Base-by-base conservation (phyloP, 2,797 vertebrate genomes). In the Pipistrellus pygmaeus region DNA sequence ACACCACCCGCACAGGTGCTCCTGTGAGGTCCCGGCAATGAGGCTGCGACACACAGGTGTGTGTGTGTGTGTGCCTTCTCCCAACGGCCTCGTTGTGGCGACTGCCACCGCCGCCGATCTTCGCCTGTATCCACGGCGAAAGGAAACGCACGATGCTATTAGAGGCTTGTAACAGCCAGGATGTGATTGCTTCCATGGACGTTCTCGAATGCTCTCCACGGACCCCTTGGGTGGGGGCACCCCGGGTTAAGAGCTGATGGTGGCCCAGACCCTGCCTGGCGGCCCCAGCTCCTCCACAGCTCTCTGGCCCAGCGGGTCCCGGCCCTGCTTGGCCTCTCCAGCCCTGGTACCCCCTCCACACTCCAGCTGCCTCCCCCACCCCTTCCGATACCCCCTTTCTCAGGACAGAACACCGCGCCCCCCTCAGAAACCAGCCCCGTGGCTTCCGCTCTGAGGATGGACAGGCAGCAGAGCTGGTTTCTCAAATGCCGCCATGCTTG, bases 201-300 rank as follows among this genome's bases (percentile, higher is more conserved):
- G 23, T 12, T 12, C 41, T 3, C 2, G 20, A 41, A 18, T 38
- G 4, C 51, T 35, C 30, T 41, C 55, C 81, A n/a, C 3, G 21
- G 51, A n/a, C 20, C 73, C 46, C 32, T 11, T 64, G 35, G 35
- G 35, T 21, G 4, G 0, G 8, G 46, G 12, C 32, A 69, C 6
- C 21, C 27, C 60, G 27, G 51, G 17, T n/a, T 64, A 55, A 35
- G 30, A 90, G 78, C 44, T 35, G n/a, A 23, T 6, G 44, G 44
- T 10, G 32, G 30, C 20, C 20, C 25, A n/a, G 30, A 8, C 20
- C 62, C 51, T 35, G 25, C 57, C 46, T 23, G 0, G 0, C 44
- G 35, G 13, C 41, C 27, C 68, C 64, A 38, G 1, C 0, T 1
- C 1, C 48, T 48, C 32, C 84, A 71, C 0, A 8, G 75, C 55